These are phyloP conservation scores for Tyrannus savana DNA, from an alignment of 2,113 vertebrate genomes.

Conservation along the genomic window DNA sequence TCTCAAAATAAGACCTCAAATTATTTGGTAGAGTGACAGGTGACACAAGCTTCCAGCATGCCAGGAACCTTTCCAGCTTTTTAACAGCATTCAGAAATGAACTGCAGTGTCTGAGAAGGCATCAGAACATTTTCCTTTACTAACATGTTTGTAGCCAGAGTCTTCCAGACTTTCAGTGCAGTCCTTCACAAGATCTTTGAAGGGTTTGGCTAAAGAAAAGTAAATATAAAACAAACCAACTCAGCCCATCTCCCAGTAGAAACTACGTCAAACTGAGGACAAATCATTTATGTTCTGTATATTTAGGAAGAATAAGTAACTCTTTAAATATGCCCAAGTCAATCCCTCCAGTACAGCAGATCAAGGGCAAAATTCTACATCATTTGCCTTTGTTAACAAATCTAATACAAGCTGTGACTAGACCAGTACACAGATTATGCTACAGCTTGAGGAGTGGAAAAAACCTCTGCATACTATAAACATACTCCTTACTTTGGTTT, in stretches of 20 bases:
- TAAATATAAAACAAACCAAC: not conserved
- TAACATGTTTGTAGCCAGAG: not conserved
- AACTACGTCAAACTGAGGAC: not conserved
- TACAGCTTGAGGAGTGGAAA: not conserved
- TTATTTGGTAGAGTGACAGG: not conserved
- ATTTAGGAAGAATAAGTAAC: not conserved
- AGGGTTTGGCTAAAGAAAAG: not conserved
- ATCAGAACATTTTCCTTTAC: not conserved
- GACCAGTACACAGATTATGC: not conserved
- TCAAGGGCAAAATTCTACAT: not conserved
- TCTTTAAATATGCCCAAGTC: not conserved
- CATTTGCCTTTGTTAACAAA: not conserved
- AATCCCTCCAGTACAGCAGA: not conserved
- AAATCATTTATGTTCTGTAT: not conserved
- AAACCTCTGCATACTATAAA: not conserved
- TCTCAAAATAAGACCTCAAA: not conserved
- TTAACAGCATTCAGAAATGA: not conserved
- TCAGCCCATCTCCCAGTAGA: not conserved
- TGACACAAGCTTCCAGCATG: not conserved
- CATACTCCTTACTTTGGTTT: not conserved
- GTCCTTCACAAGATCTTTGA: not conserved
- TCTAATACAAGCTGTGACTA: not conserved
- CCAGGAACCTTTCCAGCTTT: not conserved
- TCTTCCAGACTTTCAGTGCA: not conserved
- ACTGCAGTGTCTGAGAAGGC: not conserved